Conservation (phyloP, 2,113 vertebrate genomes). For the Podarcis raffonei region DNA sequence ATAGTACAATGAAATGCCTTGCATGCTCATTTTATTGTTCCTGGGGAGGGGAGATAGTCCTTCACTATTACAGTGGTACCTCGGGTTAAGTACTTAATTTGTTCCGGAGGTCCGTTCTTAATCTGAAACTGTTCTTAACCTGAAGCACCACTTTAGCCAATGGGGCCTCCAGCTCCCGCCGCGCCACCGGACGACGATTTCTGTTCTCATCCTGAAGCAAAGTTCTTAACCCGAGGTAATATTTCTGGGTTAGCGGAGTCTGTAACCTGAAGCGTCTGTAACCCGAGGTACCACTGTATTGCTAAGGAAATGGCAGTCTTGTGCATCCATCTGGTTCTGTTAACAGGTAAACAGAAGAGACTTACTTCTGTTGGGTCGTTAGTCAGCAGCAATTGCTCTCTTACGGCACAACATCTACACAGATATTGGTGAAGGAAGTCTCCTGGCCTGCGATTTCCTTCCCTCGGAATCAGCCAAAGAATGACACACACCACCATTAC, state of each 20-base stretch:
- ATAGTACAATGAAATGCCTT: background rate
- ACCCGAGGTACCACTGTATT: background rate
- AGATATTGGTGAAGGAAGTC: background rate
- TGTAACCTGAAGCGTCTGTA: too few relatives aligned
- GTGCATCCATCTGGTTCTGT: background rate
- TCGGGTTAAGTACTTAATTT: too few relatives aligned
- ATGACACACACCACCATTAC: background rate
- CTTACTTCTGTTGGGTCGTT: background rate
- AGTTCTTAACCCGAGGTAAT: too few relatives aligned
- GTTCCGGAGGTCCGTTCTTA: too few relatives aligned
- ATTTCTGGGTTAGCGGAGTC: too few relatives aligned
- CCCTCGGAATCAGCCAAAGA: too few relatives aligned
- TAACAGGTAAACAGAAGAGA: background rate
- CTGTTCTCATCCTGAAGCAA: too few relatives aligned
- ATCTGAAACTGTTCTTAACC: too few relatives aligned
- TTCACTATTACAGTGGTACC: background rate
- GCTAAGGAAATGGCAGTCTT: background rate
- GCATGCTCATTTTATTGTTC: background rate
- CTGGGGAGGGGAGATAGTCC: background rate
- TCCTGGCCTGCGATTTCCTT: background rate
- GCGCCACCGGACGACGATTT: too few relatives aligned
- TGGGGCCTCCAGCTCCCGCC: too few relatives aligned
- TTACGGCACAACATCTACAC: too few relatives aligned
- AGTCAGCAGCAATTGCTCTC: background rate
- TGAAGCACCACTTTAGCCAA: too few relatives aligned